These are phyloP conservation scores for Chiridota heheva DNA, from an alignment of 35 echinoderm and acorn worm species.

Conservation along the genomic window DNA sequence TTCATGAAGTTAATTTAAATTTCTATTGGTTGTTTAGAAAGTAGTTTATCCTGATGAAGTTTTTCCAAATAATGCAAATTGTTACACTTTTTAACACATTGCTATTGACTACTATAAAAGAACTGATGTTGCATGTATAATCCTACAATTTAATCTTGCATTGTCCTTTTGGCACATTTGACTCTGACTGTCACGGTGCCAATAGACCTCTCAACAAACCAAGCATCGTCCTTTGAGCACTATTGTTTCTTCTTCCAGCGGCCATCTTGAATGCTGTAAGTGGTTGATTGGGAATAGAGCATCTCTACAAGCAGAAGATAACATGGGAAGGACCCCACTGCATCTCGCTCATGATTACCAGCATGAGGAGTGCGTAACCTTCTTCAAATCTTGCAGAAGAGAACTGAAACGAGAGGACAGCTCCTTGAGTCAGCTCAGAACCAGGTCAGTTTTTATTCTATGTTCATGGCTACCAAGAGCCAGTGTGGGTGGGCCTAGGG, in stretches of 20 bases:
- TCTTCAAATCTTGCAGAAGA: conserved; percentile 69
- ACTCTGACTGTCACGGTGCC: too few species aligned
- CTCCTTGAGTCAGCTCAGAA: conserved; percentile 59
- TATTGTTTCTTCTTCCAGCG: conserved; percentile 60
- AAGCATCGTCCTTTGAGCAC: too few species aligned
- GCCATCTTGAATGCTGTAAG: conserved; percentile 81
- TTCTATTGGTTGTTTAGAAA: too few species aligned
- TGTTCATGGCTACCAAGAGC: not conserved
- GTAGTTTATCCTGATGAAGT: too few species aligned
- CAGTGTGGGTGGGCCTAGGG: not conserved
- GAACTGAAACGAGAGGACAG: conserved; percentile 71
- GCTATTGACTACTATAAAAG: too few species aligned
- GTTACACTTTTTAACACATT: too few species aligned
- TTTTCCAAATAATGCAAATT: too few species aligned
- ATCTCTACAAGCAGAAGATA: conserved; percentile 54
- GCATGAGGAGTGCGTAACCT: conserved; percentile 66
- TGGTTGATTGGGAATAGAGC: conserved; percentile 90
- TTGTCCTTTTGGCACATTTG: too few species aligned
- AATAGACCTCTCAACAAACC: too few species aligned
- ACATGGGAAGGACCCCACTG: conserved; percentile 66
- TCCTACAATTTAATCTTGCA: too few species aligned
- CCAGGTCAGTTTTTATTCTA: conserved; percentile 32
- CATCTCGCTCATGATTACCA: conserved; percentile 90
- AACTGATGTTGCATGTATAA: too few species aligned
- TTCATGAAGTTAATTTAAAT: too few species aligned